phyloP scores from a whole-genome alignment of 1,140 invertebrate genomes.

The Himalopsyche phryganea region DNA sequence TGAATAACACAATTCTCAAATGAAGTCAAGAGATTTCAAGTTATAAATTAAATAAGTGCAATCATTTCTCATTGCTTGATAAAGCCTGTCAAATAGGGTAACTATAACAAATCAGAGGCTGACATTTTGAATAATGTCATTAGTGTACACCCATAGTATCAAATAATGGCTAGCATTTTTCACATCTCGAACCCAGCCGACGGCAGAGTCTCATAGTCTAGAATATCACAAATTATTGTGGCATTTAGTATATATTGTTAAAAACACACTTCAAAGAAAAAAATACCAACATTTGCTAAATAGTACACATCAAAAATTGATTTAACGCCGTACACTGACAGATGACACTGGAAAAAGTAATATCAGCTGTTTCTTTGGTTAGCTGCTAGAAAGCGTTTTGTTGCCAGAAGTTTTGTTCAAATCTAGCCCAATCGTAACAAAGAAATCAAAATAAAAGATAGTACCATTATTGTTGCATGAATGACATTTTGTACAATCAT shows the following conservation, averaged over 20 bases:
- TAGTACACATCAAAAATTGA: constrained; percentile 3
- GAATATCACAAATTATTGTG: too few species aligned
- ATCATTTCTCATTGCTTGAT: too few species aligned
- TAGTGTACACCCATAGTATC: constrained; percentile 22
- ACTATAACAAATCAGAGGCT: constrained; percentile 16
- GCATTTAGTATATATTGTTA: too few species aligned
- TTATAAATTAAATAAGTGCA: too few species aligned
- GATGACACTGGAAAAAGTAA: constrained; percentile 27
- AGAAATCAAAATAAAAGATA: too few species aligned
- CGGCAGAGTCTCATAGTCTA: too few species aligned
- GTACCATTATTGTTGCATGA: too few species aligned
- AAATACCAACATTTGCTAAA: too few species aligned
- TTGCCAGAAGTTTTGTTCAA: neutral
- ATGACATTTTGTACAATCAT: too few species aligned
- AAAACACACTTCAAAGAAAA: too few species aligned
- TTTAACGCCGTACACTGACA: constrained; percentile 15
- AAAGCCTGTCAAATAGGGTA: neutral
- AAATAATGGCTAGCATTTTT: constrained; percentile 14
- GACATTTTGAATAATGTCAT: constrained; percentile 30
- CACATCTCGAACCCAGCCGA: neutral
- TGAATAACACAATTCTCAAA: neutral
- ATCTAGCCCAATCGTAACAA: too few species aligned
- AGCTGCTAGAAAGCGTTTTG: neutral
- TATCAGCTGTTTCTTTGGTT: constrained; percentile 28
- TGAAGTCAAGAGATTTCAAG: neutral